phyloP scores from a whole-genome alignment of 1,140 invertebrate species.

The Theocolax elegans region DNA sequence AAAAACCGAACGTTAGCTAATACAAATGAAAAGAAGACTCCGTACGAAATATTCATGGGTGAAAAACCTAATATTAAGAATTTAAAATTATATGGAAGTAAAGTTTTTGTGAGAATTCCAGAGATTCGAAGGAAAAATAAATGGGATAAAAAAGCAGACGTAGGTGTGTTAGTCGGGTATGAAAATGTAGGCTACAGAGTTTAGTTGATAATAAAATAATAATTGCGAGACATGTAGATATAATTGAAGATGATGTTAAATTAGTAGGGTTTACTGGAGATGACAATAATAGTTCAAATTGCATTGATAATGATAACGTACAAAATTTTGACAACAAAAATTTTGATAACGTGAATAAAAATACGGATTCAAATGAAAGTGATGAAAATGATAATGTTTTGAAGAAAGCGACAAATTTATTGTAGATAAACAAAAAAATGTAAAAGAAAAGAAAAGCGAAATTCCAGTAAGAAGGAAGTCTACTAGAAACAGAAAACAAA shows the following conservation, averaged over 20 bases:
- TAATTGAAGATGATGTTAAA: slow-evolving; percentile 10
- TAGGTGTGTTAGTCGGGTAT: slow-evolving; percentile 43
- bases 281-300: not conserved
- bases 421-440: no score
- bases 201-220: slow-evolving; percentile 20
- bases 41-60: slow-evolving; percentile 57
- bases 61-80: slow-evolving; percentile 52
- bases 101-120: slow-evolving; percentile 43
- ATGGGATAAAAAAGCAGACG: slow-evolving; percentile 44
- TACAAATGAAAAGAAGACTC: slow-evolving; percentile 58
- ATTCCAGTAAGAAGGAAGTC: no score
- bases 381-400: no score
- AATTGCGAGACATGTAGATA: slow-evolving; percentile 13
- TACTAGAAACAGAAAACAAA: no score
- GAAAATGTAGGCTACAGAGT: slow-evolving; percentile 48
- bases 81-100: slow-evolving; percentile 49
- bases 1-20: slow-evolving; percentile 48
- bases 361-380: no score
- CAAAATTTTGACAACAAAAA: not conserved
- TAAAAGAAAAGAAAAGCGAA: no score
- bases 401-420: no score
- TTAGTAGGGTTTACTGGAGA: slow-evolving; percentile 17
- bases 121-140: slow-evolving; percentile 42
- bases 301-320: not conserved
- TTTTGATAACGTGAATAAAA: no score